Evolutionary conservation across 2,113 vertebrate genomes (phyloP), one percentile per base, ranked within the genome.

Genomic region (Apodemus sylvaticus): DNA sequence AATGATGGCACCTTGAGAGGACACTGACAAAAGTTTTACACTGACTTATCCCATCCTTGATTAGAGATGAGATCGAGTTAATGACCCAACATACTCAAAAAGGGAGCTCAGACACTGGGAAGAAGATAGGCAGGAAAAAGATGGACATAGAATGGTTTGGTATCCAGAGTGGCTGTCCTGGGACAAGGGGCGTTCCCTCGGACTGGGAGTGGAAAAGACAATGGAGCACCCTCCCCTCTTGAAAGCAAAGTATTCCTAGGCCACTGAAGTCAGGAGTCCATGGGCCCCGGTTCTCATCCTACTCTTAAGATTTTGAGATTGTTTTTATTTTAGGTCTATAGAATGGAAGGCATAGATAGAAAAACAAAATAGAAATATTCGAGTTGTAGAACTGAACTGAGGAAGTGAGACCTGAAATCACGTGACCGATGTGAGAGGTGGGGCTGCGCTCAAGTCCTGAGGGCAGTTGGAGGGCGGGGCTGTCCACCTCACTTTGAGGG

Each of bases 321-420:
- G 81, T 39, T 94, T 96, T 94, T 96, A 91, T 83, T 97, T 95
- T 95, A 94, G 76, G 53, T 77, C 81, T 97, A 3, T 90, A 86
- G 82, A 92, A 92, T 81, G 93, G 74, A 89, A 89, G 76, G 66
- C 77, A 96, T 77, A 79, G 81, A 89, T 51, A 97, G 26, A 76
- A 94, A 88, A 24, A 39, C n/a, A 96, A 91, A 93, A 64, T 88
- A 90, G 74, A 93, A 96, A 90, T 93, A 82, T 62, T 85, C 94
- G 90, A 91, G 66, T 86, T 86, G 60, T 86, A 13, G 81, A 74
- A 89, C n/a, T 83, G 45, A 95, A 93, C 73, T 73, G 93, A 68
- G 89, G 78, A 93, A 82, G n/a, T 87, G 86, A 96, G 91, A 85
- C 77, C 42, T 62, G 53, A 92, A 93, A 62, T 71, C 53, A 0